Percentiles rank a stretch among this genome's conserved stretches.
Evolutionary conservation across 1,140 invertebrate genomes (phyloP).

Genomic region (Drosophila varians): DNA sequence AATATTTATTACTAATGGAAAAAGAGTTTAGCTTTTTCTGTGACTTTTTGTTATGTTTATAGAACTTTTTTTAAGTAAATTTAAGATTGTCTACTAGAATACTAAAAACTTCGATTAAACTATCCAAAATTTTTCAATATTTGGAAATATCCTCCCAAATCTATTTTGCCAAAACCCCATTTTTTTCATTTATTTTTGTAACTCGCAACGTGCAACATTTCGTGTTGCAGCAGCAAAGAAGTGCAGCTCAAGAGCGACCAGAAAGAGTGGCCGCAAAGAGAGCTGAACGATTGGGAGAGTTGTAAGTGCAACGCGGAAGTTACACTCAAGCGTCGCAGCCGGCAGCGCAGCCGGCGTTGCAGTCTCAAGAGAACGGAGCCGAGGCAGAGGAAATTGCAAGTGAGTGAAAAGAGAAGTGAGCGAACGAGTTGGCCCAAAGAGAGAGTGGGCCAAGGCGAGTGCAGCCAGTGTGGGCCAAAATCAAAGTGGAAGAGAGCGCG

Average conservation of each 20-base stretch:
- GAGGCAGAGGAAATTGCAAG: neutral
- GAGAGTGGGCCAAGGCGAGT: constrained; percentile 3
- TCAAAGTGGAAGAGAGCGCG: neutral
- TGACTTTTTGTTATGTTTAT: no score
- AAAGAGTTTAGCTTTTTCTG: no score
- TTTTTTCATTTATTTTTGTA: neutral
- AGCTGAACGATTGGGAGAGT: neutral
- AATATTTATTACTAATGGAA: no score
- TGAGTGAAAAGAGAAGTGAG: neutral
- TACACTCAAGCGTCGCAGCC: constrained; percentile 17
- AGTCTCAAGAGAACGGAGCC: constrained; percentile 7
- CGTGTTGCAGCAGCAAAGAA: constrained; percentile 30
- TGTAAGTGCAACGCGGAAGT: constrained; percentile 16
- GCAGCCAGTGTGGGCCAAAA: neutral
- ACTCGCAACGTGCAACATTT: constrained; percentile 25
- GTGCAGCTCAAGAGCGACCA: constrained; percentile 27
- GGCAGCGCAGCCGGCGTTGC: constrained; percentile 25
- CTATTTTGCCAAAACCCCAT: no score
- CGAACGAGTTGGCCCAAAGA: constrained; percentile 6
- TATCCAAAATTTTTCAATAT: no score
- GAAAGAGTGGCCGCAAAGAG: constrained; percentile 1
- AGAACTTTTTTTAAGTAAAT: no score
- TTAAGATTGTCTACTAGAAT: no score
- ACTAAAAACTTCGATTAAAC: no score
- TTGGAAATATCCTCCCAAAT: no score